Conservation (phyloP, 1,140 invertebrate species). For the Papilio polytes region DNA sequence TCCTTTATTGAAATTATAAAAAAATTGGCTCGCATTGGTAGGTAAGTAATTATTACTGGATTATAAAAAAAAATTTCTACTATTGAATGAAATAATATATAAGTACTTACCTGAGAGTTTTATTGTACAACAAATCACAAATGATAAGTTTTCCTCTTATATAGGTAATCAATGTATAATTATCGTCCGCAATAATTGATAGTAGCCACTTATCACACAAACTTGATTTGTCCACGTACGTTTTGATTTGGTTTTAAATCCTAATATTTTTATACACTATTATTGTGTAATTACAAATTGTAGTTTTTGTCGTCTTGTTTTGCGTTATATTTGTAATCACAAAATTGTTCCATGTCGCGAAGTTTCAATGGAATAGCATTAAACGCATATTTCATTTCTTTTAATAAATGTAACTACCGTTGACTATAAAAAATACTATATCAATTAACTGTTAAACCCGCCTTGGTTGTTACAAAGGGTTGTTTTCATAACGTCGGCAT, state of each 20-base stretch:
- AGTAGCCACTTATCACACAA: constrained; percentile 48
- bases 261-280: constrained; percentile 21
- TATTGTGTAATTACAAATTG: constrained; percentile 17
- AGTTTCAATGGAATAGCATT: neutral
- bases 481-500: neutral
- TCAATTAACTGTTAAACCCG: neutral
- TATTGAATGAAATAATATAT: constrained; percentile 26
- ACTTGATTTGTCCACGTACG: constrained; percentile 64
- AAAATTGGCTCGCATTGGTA: too few species aligned
- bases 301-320: neutral
- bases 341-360: neutral
- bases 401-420: neutral
- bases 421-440: neutral
- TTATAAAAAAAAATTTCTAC: too few species aligned
- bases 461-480: constrained; percentile 3
- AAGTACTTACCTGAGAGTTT: constrained; percentile 50
- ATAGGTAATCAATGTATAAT: constrained; percentile 42
- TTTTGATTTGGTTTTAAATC: constrained; percentile 44
- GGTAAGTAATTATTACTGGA: too few species aligned
- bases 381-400: neutral
- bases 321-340: constrained; percentile 6
- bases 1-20: neutral
- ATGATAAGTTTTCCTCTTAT: constrained; percentile 41
- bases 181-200: constrained; percentile 48
- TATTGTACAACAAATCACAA: constrained; percentile 50